Conservation (phyloP, 1,140 invertebrate species). For the Papilio glaucus region DNA sequence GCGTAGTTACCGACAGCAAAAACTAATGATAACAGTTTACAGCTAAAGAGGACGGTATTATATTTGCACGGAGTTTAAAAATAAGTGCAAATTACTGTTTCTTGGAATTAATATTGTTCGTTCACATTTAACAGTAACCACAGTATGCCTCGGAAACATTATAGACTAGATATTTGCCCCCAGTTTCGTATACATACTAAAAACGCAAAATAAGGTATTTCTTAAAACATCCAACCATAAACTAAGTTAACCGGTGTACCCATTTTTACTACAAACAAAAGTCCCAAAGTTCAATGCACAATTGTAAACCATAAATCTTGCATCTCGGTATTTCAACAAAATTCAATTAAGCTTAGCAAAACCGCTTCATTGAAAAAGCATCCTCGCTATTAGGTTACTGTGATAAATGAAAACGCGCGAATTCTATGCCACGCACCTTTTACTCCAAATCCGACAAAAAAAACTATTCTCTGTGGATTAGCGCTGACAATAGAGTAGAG, state of each 20-base stretch:
- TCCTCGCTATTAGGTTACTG: slow-evolving; percentile 27
- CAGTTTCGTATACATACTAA: no score
- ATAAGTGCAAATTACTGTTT: background rate
- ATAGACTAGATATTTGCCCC: no score
- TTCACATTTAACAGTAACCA: no score
- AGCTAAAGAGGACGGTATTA: background rate
- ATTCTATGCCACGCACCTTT: slow-evolving; percentile 33
- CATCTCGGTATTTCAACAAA: slow-evolving; percentile 25
- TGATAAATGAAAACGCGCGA: slow-evolving; percentile 30
- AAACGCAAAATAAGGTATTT: no score
- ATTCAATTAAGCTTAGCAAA: slow-evolving; percentile 32
- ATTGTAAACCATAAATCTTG: slow-evolving; percentile 35
- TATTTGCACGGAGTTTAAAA: background rate
- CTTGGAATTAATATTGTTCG: no score
- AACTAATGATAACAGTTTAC: slow-evolving; percentile 5
- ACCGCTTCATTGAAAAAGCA: slow-evolving; percentile 1
- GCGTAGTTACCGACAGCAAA: slow-evolving; percentile 15
- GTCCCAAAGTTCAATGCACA: slow-evolving; percentile 10
- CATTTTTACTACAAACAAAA: background rate
- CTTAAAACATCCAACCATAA: background rate
- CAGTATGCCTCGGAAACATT: no score
- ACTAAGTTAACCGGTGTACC: background rate
- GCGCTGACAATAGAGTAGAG: slow-evolving; percentile 38
- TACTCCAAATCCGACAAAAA: slow-evolving; percentile 41
- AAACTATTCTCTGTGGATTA: slow-evolving; percentile 47